Percentiles rank a stretch among this genome's conserved stretches.
phyloP scores from a whole-genome alignment of 2,888 invertebrate species.

The Aromia moschata region DNA sequence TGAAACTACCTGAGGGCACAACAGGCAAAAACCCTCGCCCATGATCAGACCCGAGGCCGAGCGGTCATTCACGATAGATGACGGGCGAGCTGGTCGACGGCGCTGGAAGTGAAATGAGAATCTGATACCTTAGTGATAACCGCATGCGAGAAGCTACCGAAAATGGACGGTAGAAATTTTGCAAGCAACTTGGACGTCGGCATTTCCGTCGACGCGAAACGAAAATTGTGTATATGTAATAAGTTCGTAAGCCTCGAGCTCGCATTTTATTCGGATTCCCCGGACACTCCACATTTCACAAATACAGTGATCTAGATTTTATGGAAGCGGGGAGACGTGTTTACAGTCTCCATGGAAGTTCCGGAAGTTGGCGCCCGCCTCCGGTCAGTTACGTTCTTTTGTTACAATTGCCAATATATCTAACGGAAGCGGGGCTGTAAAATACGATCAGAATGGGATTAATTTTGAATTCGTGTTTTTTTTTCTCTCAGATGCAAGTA shows the following conservation, averaged over 20 bases:
- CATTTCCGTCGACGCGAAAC: conserved; percentile 3
- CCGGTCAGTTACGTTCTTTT: conserved; percentile 32
- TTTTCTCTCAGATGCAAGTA: too few relatives aligned
- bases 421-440: background rate
- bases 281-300: conserved; percentile 27
- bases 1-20: too few relatives aligned
- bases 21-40: too few relatives aligned
- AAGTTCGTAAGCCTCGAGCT: conserved; percentile 4
- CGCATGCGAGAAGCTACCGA: too few relatives aligned
- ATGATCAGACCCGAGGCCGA: too few relatives aligned
- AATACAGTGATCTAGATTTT: conserved; percentile 41
- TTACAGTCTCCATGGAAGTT: conserved; percentile 35
- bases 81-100: too few relatives aligned
- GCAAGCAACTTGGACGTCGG: background rate
- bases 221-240: conserved; percentile 15
- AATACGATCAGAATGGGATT: background rate
- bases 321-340: conserved; percentile 38
- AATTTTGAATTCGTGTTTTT: too few relatives aligned
- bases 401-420: conserved; percentile 3
- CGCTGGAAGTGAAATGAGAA: too few relatives aligned
- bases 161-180: too few relatives aligned
- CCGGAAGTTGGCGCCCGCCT: conserved; percentile 31
- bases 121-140: too few relatives aligned
- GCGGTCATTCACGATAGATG: too few relatives aligned
- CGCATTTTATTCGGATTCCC: conserved; percentile 36